These are phyloP conservation scores for Mamestra configurata DNA, from an alignment of 1,140 invertebrate genomes.

Conservation along the genomic window DNA sequence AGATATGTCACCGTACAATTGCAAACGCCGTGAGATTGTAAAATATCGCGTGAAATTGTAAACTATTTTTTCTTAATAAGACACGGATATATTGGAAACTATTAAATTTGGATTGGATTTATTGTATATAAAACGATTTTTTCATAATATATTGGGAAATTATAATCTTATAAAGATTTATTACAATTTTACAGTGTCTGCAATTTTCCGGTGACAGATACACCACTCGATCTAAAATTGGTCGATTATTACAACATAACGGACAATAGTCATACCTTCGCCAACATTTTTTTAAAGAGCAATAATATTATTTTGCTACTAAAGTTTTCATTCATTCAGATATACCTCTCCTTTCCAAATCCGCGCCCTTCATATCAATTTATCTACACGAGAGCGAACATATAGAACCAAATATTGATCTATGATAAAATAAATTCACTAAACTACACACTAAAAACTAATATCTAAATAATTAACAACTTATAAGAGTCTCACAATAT, in stretches of 20 bases:
- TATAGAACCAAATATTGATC: slow-evolving; percentile 55
- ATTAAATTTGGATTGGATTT: too few relatives aligned
- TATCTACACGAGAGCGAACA: slow-evolving; percentile 46
- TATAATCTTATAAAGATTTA: too few relatives aligned
- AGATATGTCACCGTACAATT: too few relatives aligned
- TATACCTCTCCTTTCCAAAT: neutral
- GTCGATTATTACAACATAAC: neutral
- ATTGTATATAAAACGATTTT: too few relatives aligned
- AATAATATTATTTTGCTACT: neutral
- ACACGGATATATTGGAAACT: too few relatives aligned
- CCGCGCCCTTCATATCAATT: slow-evolving; percentile 26
- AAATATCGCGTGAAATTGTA: too few relatives aligned
- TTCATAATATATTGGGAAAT: too few relatives aligned
- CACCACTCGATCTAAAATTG: neutral
- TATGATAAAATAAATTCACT: slow-evolving; percentile 64
- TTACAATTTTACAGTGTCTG: too few relatives aligned
- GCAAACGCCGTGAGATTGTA: too few relatives aligned
- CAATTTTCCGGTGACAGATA: too few relatives aligned
- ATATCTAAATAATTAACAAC: slow-evolving; percentile 61
- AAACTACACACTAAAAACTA: slow-evolving; percentile 57
- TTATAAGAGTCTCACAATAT: slow-evolving; percentile 60
- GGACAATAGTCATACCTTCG: neutral
- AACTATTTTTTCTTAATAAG: too few relatives aligned
- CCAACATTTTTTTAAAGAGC: neutral
- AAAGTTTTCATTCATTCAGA: neutral